These are phyloP conservation scores for Syngnathoides biaculeatus DNA, from an alignment of 2,113 vertebrate genomes.

Conservation along the genomic window DNA sequence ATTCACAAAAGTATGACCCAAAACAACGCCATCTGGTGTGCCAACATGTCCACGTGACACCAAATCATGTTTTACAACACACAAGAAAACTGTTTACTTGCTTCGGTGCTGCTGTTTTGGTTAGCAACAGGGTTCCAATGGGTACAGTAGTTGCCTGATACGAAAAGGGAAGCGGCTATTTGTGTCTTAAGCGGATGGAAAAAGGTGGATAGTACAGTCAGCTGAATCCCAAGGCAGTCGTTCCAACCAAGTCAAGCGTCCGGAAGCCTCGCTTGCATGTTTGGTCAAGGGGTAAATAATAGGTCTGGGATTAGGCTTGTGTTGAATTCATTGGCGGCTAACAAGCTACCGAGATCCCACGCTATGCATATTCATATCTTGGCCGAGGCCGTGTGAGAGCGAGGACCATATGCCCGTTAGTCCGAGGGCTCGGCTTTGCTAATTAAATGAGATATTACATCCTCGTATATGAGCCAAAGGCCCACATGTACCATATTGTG, in stretches of 20 bases:
- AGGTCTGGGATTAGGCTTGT: conserved; percentile 79
- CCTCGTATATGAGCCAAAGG: conserved; percentile 48
- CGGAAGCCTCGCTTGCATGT: conserved; percentile 75
- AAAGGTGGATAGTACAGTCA: conserved; percentile 18
- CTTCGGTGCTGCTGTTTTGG: neutral
- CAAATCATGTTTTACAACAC: too few species aligned
- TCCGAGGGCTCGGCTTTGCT: conserved; percentile 68
- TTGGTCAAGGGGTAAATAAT: conserved; percentile 82
- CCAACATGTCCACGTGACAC: too few species aligned
- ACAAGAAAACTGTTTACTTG: neutral
- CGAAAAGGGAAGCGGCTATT: neutral
- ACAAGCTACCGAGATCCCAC: conserved; percentile 73
- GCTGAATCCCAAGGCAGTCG: conserved; percentile 65
- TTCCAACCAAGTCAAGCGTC: conserved; percentile 74
- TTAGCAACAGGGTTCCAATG: neutral
- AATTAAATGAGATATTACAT: conserved; percentile 77
- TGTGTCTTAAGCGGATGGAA: neutral
- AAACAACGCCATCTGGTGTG: too few species aligned
- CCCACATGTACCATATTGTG: neutral
- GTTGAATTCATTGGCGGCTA: conserved; percentile 76
- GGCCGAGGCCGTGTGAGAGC: conserved; percentile 72
- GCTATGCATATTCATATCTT: conserved; percentile 76
- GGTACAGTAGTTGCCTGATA: neutral
- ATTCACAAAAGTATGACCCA: too few species aligned
- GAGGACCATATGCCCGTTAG: conserved; percentile 69